phyloP scores from a whole-genome alignment of 2,113 vertebrate genomes.

The Mus pahari region DNA sequence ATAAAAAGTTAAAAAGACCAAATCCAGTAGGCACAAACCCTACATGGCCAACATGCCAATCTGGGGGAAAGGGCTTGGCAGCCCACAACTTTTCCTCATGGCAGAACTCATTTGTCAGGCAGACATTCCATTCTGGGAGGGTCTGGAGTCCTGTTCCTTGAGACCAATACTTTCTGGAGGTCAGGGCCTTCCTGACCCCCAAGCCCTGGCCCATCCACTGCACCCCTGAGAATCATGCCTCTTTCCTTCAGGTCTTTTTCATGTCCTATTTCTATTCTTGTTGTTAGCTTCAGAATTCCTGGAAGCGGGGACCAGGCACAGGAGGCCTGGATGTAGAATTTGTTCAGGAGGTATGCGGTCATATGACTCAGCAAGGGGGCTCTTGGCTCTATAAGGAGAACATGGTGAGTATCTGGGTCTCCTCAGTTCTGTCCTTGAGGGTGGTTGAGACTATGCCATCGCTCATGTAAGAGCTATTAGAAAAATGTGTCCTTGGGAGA shows the following conservation, averaged over 20 bases:
- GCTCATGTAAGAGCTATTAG: neutral
- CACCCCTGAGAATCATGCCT: neutral
- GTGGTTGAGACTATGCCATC: neutral
- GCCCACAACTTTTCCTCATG: neutral
- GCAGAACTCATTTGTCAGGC: neutral
- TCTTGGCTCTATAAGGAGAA: neutral
- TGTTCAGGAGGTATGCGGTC: neutral
- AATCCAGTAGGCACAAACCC: neutral
- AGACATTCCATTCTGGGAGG: neutral
- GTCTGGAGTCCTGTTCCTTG: neutral
- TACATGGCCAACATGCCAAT: neutral
- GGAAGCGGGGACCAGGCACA: neutral
- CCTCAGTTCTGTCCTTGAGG: neutral
- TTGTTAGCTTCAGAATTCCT: neutral
- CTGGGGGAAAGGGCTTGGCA: neutral
- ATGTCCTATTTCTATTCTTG: neutral
- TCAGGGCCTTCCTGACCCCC: neutral
- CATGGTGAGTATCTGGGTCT: neutral
- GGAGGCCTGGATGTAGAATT: neutral
- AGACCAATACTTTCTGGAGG: neutral
- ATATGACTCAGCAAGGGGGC: neutral
- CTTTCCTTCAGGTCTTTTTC: neutral
- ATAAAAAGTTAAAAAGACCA: neutral
- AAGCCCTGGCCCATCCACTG: neutral
- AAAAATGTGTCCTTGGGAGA: neutral